Conservation (phyloP, 2,888 invertebrate species). For the Drosophila fungiperda region DNA sequence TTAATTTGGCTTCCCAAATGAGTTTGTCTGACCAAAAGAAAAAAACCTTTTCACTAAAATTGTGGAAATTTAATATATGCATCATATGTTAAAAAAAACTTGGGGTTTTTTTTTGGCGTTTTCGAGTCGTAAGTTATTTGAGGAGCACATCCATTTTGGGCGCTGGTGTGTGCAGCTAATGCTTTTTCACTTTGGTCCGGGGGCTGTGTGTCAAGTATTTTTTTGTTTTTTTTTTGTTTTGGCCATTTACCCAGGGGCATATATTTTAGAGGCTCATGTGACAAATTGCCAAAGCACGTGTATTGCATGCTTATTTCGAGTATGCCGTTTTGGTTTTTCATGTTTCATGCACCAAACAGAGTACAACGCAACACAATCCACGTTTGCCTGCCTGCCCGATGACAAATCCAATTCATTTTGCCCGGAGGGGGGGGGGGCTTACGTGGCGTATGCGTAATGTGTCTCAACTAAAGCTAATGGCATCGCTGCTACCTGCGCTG, state of each 20-base stretch:
- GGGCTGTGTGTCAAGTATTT: constrained; percentile 45
- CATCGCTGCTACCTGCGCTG: constrained; percentile 46
- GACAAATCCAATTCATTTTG: constrained; percentile 79
- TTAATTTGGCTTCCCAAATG: neutral
- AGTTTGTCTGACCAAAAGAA: neutral
- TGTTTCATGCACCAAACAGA: constrained; percentile 11
- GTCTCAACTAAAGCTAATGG: constrained; percentile 74
- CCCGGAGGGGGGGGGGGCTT: constrained; percentile 34
- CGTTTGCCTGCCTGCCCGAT: constrained; percentile 35
- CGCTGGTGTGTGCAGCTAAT: constrained; percentile 49
- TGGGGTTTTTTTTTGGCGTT: neutral
- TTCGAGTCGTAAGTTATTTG: constrained; percentile 7
- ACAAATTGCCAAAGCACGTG: constrained; percentile 81
- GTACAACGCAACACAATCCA: neutral
- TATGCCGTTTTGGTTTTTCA: constrained; percentile 23
- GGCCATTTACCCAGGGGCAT: constrained; percentile 74
- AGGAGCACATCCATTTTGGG: constrained; percentile 21
- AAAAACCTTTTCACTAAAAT: neutral
- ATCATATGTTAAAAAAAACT: neutral
- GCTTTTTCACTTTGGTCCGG: constrained; percentile 55
- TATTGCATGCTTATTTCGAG: constrained; percentile 75
- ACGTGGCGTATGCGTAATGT: constrained; percentile 75
- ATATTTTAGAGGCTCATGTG: constrained; percentile 83
- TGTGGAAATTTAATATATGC: neutral
- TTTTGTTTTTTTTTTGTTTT: constrained; percentile 12